A percentile compares a stretch with the other conserved stretches of the same genome.
Evolutionary conservation across 64 coral and sea anemone species (phyloP).

Genomic region (Stichodactyla mertensii): DNA sequence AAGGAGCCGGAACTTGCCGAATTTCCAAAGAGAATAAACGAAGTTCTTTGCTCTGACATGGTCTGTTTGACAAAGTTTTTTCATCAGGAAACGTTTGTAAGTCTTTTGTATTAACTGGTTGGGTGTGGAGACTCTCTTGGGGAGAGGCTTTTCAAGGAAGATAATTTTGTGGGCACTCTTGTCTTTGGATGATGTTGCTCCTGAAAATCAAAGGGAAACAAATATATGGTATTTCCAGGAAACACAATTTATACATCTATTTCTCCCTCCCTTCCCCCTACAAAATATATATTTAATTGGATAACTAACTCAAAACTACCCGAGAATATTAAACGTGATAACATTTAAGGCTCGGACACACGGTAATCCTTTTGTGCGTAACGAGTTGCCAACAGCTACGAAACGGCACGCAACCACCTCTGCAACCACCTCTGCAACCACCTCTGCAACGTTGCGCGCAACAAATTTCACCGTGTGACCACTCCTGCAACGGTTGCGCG

Average conservation of each 20-base stretch:
- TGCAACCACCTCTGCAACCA: no score
- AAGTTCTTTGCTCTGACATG: conserved; percentile 13
- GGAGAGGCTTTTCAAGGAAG: conserved; percentile 69
- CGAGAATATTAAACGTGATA: no score
- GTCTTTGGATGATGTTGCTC: neutral
- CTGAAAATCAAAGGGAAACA: neutral
- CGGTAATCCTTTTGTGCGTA: no score
- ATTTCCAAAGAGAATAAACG: conserved; percentile 84
- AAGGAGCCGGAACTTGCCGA: conserved; percentile 71
- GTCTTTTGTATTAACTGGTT: conserved; percentile 41
- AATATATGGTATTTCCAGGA: neutral
- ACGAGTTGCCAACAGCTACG: no score
- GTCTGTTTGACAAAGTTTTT: conserved; percentile 20
- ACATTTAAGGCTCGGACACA: no score
- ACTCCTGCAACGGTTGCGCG: no score
- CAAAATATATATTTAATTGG: no score
- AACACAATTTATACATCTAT: no score
- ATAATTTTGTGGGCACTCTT: conserved; percentile 14
- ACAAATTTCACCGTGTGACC: no score
- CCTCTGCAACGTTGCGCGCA: no score
- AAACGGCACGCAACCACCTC: no score
- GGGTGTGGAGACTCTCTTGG: conserved; percentile 37
- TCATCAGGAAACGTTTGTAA: conserved; percentile 47
- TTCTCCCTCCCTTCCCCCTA: neutral
- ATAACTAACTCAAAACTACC: no score